Percentiles rank a stretch among this genome's conserved stretches.
These are phyloP conservation scores for Eupithecia inturbata DNA, from an alignment of 2,888 invertebrate genomes.

Conservation along the genomic window DNA sequence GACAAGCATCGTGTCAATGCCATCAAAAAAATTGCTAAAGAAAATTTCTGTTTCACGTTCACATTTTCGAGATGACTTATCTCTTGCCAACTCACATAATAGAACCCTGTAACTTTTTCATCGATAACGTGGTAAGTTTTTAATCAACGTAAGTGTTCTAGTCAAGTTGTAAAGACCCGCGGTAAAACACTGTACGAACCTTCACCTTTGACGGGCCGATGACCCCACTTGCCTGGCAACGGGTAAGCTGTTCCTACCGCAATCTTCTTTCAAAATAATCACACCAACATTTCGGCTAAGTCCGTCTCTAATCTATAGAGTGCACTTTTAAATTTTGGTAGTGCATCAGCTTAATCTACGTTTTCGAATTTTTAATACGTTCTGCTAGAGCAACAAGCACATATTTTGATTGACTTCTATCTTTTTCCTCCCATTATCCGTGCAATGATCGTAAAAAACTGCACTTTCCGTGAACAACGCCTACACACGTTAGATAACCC, in stretches of 20 bases:
- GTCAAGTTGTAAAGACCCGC: constrained; percentile 12
- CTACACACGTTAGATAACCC: not conserved
- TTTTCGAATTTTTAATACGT: not conserved
- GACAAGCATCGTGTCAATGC: not conserved
- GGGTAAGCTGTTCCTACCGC: constrained; percentile 27
- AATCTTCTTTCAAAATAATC: constrained; percentile 18
- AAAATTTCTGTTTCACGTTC: not conserved
- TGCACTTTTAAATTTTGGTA: not conserved
- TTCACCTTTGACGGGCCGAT: constrained; percentile 39
- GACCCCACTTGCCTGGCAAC: constrained; percentile 25
- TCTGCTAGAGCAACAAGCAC: not conserved
- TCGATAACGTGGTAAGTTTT: constrained; percentile 6
- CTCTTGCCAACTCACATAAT: not conserved
- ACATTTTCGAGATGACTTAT: not conserved
- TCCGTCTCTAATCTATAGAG: not conserved
- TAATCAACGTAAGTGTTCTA: constrained; percentile 23
- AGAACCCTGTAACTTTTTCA: not conserved
- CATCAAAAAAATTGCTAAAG: not conserved
- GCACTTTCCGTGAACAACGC: not conserved
- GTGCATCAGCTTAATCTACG: not conserved
- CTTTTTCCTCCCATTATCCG: not conserved
- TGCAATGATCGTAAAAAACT: not conserved
- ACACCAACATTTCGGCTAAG: constrained; percentile 6
- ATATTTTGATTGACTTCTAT: not conserved
- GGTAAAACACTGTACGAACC: constrained; percentile 27